Evolutionary conservation across 2,888 invertebrate species (phyloP), one percentile per base, ranked within the genome.

Genomic region (Drosophila algonquin): DNA sequence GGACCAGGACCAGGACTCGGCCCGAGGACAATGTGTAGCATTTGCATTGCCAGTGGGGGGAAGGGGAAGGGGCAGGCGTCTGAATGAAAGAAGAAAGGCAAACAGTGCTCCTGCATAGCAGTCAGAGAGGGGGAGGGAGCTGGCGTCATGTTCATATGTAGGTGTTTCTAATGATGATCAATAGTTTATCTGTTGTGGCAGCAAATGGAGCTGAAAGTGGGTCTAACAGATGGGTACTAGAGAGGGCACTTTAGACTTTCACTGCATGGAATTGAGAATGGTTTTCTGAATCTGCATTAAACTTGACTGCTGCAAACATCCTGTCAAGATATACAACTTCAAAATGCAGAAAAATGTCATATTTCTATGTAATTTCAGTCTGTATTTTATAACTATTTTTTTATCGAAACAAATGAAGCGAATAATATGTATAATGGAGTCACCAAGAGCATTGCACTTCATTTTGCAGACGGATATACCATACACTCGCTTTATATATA

Each of bases 141-240:
- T 35, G 58, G 35, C 14, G 40, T 40, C 40, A 40, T 40, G 40
- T 7, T 40, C 40, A 40, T 18, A 44, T 32, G 40, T 30, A n/a
- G 63, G 56, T 63, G 18, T 56, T 64, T 67, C 51, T 64, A 56
- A 64, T 67, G 63, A 56, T 45, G 63, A 67, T 63, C 67, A 57
- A 67, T 67, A 64, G 63, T 63, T 63, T 59, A 52, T 63, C 51
- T 63, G 63, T 51, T 61, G 61, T 63, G 45, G 32, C 63, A 63
- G 51, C 67, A 68, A 67, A 56, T 64, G 63, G 46, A 52, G 50
- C 51, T 54, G 48, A 63, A 40, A 40, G 40, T 57, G 56, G 27
- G 63, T 21, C 55, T 51, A 52, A 40, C 6, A 40, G 40, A 40
- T 14, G 14, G 14, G 4, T 40, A 40, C 12, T 6, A 14, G 12